A percentile compares a stretch with the other conserved stretches of the same genome.
Evolutionary conservation across 2,113 vertebrate species (phyloP).

Genomic region (Onychostoma macrolepis): DNA sequence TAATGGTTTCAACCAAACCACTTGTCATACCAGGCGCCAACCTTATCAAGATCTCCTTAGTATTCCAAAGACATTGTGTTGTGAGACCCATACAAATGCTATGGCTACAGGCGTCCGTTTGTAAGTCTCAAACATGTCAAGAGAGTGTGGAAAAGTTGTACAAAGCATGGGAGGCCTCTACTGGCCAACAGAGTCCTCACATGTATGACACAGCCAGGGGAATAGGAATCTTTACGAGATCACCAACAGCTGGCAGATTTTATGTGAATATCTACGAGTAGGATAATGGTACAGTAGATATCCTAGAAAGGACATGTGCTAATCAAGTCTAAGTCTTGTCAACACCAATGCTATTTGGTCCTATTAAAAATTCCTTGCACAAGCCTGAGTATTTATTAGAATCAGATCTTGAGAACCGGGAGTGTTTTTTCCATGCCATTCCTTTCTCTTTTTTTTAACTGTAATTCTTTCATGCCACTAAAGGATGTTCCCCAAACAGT

Average conservation of each 20-base stretch:
- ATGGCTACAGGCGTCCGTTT: background rate
- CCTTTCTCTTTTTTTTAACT: background rate
- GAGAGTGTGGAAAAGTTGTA: slow-evolving; percentile 57
- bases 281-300: background rate
- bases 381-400: slow-evolving; percentile 57
- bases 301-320: slow-evolving; percentile 45
- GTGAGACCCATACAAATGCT: background rate
- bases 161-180: slow-evolving; percentile 98
- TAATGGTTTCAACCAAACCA: background rate
- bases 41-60: background rate
- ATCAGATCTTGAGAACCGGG: slow-evolving; percentile 34
- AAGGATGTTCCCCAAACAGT: slow-evolving; percentile 67
- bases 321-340: background rate
- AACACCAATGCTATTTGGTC: background rate
- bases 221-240: slow-evolving; percentile 47
- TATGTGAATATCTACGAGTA: background rate
- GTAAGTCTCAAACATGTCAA: slow-evolving; percentile 48
- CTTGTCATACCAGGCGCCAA: background rate
- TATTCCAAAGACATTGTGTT: background rate
- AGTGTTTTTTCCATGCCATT: slow-evolving; percentile 48
- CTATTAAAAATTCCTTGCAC: slow-evolving; percentile 66
- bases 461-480: slow-evolving; percentile 56
- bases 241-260: background rate
- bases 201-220: slow-evolving; percentile 63
- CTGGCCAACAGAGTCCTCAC: slow-evolving; percentile 80